A percentile compares a stretch with the other conserved stretches of the same genome.
Conservation (phyloP, 2,113 vertebrate species). For the Pantherophis guttatus region DNA sequence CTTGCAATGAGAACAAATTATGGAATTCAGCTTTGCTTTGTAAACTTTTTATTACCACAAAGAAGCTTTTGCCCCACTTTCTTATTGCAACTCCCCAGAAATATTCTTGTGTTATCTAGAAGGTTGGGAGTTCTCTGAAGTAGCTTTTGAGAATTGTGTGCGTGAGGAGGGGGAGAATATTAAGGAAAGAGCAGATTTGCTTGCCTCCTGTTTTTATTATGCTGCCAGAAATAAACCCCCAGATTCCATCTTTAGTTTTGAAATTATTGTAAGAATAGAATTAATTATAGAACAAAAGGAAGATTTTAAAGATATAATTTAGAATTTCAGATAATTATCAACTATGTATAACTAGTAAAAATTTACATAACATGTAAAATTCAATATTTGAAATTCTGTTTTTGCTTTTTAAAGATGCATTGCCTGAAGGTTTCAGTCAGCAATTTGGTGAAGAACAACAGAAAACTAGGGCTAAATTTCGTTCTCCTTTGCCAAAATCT, state of each 20-base stretch:
- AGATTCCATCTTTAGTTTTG: not conserved
- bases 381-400: not conserved
- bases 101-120: not conserved
- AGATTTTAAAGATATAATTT: not conserved
- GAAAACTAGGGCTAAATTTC: slow-evolving; percentile 81
- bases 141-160: not conserved
- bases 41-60: not conserved
- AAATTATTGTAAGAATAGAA: not conserved
- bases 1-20: not conserved
- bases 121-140: not conserved
- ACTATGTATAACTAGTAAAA: not conserved
- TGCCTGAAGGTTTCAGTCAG: slow-evolving; percentile 95
- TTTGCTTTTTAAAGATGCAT: slow-evolving; percentile 75
- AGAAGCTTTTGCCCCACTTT: not conserved
- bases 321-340: not conserved
- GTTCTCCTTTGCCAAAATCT: slow-evolving; percentile 62
- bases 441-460: slow-evolving; percentile 88
- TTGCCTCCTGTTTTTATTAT: not conserved
- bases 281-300: not conserved
- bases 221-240: not conserved
- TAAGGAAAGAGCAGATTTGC: not conserved
- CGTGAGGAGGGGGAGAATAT: not conserved
- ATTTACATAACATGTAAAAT: not conserved
- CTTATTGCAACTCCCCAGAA: not conserved
- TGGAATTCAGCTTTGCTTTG: not conserved